Evolutionary conservation across 2,888 invertebrate species (phyloP), one percentile per base, ranked within the genome.

Genomic region (Mamestra brassicae): DNA sequence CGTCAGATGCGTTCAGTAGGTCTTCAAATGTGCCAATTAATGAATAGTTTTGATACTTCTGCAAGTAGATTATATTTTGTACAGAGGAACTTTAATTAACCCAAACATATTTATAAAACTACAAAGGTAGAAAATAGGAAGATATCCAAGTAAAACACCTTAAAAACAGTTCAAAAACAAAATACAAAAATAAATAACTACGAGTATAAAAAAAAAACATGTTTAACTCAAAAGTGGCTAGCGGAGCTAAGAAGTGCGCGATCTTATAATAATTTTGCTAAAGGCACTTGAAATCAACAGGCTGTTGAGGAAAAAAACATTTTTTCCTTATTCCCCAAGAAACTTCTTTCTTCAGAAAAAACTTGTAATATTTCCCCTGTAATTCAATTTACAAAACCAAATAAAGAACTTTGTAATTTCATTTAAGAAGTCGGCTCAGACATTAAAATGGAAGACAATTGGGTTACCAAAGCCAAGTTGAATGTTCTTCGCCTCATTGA

Each of bases 331-430:
- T 57, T 55, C 34, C 38, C 11, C 0, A 54, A 71, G 72, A 58
- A 85, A 72, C 57, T 83, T 78, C 45, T 45, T 58, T 54, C 72
- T 58, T 74, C 52, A 62, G 52, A 5, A 54, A 64, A 83, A 85
- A 66, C 52, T 74, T 79, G 17, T 65, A 55, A 68, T 80, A 57
- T 67, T 72, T 66, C 55, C 36, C 38, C 38, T 17, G 67, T 72
- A 70, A 80, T 78, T 74, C 75, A 84, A 76, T 85, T 85, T 80
- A 58, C 78, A 72, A 68, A 45, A 70, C 47, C 60, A 69, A 76
- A 75, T 72, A 68, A 70, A 55, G 42, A 85, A 72, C 61, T 85
- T 86, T 26, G 65, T 61, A 63, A 84, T 80, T 70, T 64, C 0
- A 61, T 84, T 80, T 62, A 50, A 55, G 52, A 60, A 71, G 57